Evolutionary conservation across 1,140 invertebrate genomes (phyloP), one percentile per base, ranked within the genome.

Genomic region (Drosophila takahashii): DNA sequence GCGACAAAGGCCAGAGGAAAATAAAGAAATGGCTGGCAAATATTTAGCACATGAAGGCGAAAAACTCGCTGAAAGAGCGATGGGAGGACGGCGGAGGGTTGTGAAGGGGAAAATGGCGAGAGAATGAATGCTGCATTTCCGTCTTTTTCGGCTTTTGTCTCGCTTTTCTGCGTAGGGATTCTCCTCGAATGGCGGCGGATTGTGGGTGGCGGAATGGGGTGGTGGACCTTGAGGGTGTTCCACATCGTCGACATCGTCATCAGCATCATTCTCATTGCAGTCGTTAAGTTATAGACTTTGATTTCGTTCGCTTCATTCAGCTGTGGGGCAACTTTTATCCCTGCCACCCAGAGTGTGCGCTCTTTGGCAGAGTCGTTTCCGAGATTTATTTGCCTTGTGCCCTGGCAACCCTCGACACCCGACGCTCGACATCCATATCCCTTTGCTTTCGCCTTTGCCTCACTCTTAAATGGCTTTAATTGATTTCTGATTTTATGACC

Each of bases 41-140:
- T 51, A 77, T 75, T 54, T 65, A 65, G 51, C 77, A 77, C 74
- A 73, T 59, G 44, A 50, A 60, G 67, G 67, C 70, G 50, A 54
- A 77, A 74, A 67, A 59, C 42, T 56, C 50, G 13, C 26, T 41
- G 47, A 39, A 34, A 29, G 52, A 26, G 15, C 27, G 26, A 39
- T 41, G 47, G 45, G 15, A n/a, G n/a, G 36, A 15, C 13, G 15
- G 13, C 11, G 37, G n/a, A 15, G 15, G n/a, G 41, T 42, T 41
- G n/a, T 3, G 32, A 10, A 26, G 10, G 8, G 36, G 37, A 58
- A 47, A 81, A 53, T 27, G 69, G 66, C 53, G 54, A 41, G 67
- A 73, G 51, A 74, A 73, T 81, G 79, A 81, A 81, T 79, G 76
- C 71, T 79, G 80, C 80, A 84, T 80, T 84, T 84, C 81, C 81